phyloP scores from a whole-genome alignment of 53 echinoderm and acorn worm species.

The Glandiceps talaboti region DNA sequence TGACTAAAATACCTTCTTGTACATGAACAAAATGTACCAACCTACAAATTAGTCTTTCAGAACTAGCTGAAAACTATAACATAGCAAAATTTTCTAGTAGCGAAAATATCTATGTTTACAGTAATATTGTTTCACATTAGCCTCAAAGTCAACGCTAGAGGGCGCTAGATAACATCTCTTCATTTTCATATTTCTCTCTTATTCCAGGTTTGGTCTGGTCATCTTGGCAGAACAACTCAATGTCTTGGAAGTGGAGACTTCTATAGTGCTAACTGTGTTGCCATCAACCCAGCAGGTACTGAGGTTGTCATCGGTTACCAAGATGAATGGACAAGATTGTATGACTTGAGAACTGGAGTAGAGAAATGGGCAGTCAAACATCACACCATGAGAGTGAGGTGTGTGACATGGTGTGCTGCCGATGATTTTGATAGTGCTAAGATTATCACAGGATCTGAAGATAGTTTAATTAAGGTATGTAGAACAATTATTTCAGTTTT shows the following conservation, averaged over 20 bases:
- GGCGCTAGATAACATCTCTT: too few relatives aligned
- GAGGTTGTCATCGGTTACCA: slow-evolving; percentile 70
- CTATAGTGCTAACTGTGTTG: slow-evolving; percentile 33
- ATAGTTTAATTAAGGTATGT: slow-evolving; percentile 39
- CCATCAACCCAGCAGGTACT: slow-evolving; percentile 51
- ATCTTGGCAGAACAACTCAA: slow-evolving; percentile 51
- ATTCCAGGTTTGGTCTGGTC: slow-evolving; percentile 88
- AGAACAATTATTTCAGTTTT: too few relatives aligned
- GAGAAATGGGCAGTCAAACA: slow-evolving; percentile 30
- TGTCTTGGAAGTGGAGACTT: slow-evolving; percentile 29
- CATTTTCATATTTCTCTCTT: neutral
- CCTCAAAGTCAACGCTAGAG: too few relatives aligned
- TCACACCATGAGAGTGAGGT: slow-evolving; percentile 44
- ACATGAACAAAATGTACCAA: too few relatives aligned
- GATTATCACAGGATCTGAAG: slow-evolving; percentile 56
- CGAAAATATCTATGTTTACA: too few relatives aligned
- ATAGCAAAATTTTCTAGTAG: too few relatives aligned
- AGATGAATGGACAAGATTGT: slow-evolving; percentile 41
- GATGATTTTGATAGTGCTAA: neutral
- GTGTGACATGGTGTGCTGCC: slow-evolving; percentile 38
- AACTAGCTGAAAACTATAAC: too few relatives aligned
- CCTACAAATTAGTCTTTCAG: too few relatives aligned
- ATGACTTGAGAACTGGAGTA: slow-evolving; percentile 29
- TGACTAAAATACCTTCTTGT: too few relatives aligned
- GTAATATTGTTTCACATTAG: too few relatives aligned